phyloP scores from a whole-genome alignment of 2,888 invertebrate species.

The Macrosoma leucophasiata region DNA sequence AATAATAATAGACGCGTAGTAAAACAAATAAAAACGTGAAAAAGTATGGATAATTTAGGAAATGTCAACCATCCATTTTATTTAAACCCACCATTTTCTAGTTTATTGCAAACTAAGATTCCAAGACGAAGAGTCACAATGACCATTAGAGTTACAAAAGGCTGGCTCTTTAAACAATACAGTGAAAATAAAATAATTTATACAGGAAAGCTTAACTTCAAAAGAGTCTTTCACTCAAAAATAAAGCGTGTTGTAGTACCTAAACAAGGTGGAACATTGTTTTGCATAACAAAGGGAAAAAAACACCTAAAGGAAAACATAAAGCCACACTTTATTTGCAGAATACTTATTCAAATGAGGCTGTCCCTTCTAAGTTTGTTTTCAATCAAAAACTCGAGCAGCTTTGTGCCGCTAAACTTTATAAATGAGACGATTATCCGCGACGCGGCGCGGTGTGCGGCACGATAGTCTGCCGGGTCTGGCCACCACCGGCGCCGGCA shows the following conservation, averaged over 20 bases:
- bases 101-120: slow-evolving; percentile 53
- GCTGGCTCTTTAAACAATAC: slow-evolving; percentile 68
- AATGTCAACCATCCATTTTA: too few relatives aligned
- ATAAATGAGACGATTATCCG: slow-evolving; percentile 76
- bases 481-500: slow-evolving; percentile 20
- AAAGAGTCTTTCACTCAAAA: slow-evolving; percentile 75
- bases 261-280: slow-evolving; percentile 76
- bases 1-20: too few relatives aligned
- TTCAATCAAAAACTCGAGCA: slow-evolving; percentile 75
- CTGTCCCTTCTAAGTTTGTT: slow-evolving; percentile 76
- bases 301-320: slow-evolving; percentile 76
- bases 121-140: slow-evolving; percentile 50
- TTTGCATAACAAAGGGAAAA: slow-evolving; percentile 75
- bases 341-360: slow-evolving; percentile 77
- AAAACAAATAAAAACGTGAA: too few relatives aligned
- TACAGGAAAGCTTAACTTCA: slow-evolving; percentile 75
- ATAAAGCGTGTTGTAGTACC: slow-evolving; percentile 75
- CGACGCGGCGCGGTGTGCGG: slow-evolving; percentile 44
- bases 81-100: too few relatives aligned
- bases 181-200: slow-evolving; percentile 74
- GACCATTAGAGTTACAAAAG: slow-evolving; percentile 65
- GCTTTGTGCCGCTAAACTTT: slow-evolving; percentile 75
- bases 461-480: slow-evolving; percentile 51
- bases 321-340: slow-evolving; percentile 76
- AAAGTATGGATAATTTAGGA: too few relatives aligned